phyloP scores from a whole-genome alignment of 2,888 invertebrate genomes.

The Cataglyphis cursor region DNA sequence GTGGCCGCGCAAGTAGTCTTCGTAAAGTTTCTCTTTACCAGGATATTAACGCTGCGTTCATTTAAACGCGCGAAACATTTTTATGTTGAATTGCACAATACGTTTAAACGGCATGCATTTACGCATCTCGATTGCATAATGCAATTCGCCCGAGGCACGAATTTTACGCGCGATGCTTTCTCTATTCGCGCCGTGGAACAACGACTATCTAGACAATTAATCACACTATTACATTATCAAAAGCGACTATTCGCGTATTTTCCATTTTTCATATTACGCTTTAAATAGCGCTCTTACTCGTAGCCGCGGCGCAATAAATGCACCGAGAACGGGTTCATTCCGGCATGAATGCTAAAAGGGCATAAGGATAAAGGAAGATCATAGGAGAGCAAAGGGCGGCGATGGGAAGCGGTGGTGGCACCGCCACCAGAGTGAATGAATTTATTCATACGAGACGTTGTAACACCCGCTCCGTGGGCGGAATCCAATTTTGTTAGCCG shows the following conservation, averaged over 20 bases:
- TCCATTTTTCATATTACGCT: slow-evolving; percentile 49
- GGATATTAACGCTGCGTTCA: slow-evolving; percentile 12
- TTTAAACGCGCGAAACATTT: background rate
- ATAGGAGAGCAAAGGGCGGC: slow-evolving; percentile 24
- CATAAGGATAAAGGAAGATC: slow-evolving; percentile 56
- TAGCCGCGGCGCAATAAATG: slow-evolving; percentile 43
- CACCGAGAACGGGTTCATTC: slow-evolving; percentile 51
- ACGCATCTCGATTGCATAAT: slow-evolving; percentile 32
- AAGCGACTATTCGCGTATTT: slow-evolving; percentile 37
- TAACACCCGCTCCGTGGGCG: slow-evolving; percentile 55
- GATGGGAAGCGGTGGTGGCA: slow-evolving; percentile 7
- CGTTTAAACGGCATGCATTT: background rate
- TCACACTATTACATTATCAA: slow-evolving; percentile 51
- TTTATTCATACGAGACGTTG: slow-evolving; percentile 57
- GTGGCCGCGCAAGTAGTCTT: background rate
- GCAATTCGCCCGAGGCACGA: slow-evolving; percentile 14
- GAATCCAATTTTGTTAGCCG: slow-evolving; percentile 54
- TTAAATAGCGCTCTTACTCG: slow-evolving; percentile 33
- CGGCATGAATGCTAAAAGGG: slow-evolving; percentile 50
- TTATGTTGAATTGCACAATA: background rate
- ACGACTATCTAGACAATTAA: slow-evolving; percentile 45
- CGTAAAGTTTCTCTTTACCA: background rate
- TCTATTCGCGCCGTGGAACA: slow-evolving; percentile 1
- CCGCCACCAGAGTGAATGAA: slow-evolving; percentile 49
- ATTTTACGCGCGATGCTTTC: slow-evolving; percentile 38